phyloP scores from a whole-genome alignment of 2,888 invertebrate genomes.

The Trachelus tabidus region DNA sequence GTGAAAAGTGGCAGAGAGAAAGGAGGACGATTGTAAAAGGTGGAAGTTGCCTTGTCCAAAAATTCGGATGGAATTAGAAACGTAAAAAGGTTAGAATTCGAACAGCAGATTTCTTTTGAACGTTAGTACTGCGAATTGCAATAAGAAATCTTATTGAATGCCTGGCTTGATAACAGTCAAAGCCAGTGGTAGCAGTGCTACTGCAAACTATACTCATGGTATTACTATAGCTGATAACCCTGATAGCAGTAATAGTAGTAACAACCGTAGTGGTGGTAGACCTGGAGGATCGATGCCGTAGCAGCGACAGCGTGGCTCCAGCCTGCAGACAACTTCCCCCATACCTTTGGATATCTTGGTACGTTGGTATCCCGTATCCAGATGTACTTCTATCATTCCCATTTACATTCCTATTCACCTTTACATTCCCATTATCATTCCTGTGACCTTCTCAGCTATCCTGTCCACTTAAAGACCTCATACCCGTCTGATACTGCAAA shows the following conservation, averaged over 20 bases:
- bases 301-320: constrained; percentile 61
- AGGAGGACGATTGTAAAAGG: neutral
- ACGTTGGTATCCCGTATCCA: neutral
- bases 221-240: neutral
- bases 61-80: neutral
- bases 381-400: neutral
- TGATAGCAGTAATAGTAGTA: neutral
- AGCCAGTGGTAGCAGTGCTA: neutral
- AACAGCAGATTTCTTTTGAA: neutral
- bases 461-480: neutral
- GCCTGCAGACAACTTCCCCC: constrained; percentile 35
- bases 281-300: constrained; percentile 43
- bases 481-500: neutral
- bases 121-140: neutral
- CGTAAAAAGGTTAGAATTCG: neutral
- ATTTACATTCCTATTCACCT: constrained; percentile 11
- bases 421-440: constrained; percentile 41
- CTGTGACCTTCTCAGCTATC: constrained; percentile 28
- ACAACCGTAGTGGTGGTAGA: neutral
- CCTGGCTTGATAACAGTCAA: neutral
- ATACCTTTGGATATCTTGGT: constrained; percentile 9
- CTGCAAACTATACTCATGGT: neutral
- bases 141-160: neutral
- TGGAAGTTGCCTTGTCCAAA: neutral
- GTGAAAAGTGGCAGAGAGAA: neutral